Evolutionary conservation across 2,113 vertebrate species (phyloP), one percentile per base, ranked within the genome.

Genomic region (Rhodinocichla rosea): DNA sequence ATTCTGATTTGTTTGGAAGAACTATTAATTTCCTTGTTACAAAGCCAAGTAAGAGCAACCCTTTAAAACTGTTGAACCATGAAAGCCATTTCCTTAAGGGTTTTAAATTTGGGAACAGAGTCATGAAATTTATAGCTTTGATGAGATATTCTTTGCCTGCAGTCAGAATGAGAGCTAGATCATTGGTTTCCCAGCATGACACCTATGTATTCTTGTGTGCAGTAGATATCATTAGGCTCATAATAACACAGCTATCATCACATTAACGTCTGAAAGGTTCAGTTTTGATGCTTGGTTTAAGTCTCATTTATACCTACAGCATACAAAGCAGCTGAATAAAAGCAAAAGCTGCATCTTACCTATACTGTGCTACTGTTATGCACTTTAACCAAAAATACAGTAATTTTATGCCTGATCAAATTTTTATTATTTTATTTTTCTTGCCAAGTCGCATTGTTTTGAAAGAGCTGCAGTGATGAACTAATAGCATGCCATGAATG

Each of bases 21-120:
- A 98, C 98, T 97, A 98, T 99, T 99, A 98, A 99, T 99, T 99
- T 98, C 96, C 98, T 98, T 98, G 98, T 99, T 99, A 98, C 97
- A 97, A 98, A 98, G 97, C 98, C 98, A 98, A 98, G 98, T 98
- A 98, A 98, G 98, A 99, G 98, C 98, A 98, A 97, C 98, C 98
- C 98, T 98, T 98, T 98, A 98, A 99, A 98, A 97, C 94, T 94
- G 74, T 90, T 98, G 98, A 99, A 99, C 98, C 98, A 97, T 98
- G 98, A 98, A 99, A 99, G 97, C 98, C 98, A 98, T 99, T 99
- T 98, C 98, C 98, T 98, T 98, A 97, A 98, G 98, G 98, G 98
- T 98, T 98, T 98, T 97, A 98, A 98, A 98, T 98, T 98, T 98
- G 98, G 97, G 98, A 98, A 96, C 94, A 98, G 98, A 98, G 97